phyloP scores from a whole-genome alignment of 1,140 invertebrate species.

The Zaprionus ghesquierei region DNA sequence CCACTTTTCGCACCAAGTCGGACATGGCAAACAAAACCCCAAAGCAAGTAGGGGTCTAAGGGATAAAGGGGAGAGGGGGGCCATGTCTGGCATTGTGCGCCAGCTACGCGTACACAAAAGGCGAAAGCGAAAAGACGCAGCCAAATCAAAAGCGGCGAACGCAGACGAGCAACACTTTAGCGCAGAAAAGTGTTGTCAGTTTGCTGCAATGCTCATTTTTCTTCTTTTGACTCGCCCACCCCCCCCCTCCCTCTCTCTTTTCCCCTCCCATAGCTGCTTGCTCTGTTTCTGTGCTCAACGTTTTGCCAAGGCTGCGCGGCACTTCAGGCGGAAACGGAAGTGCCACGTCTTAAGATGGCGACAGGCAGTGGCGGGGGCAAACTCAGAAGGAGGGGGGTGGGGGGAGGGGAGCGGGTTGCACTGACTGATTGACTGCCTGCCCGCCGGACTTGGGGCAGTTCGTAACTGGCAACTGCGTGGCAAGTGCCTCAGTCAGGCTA shows the following conservation, averaged over 20 bases:
- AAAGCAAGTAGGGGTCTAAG: neutral
- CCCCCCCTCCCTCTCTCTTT: neutral
- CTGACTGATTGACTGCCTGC: conserved; percentile 33
- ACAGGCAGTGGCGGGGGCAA: conserved; percentile 20
- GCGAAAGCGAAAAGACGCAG: conserved; percentile 20
- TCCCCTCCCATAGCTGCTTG: neutral
- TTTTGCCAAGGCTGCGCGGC: conserved; percentile 5
- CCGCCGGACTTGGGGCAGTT: conserved; percentile 23
- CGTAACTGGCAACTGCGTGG: conserved; percentile 37
- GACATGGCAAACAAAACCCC: conserved; percentile 52
- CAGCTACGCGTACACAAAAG: conserved; percentile 9
- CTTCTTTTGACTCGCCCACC: conserved; percentile 14
- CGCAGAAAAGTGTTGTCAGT: conserved; percentile 54
- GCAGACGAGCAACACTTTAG: conserved; percentile 39
- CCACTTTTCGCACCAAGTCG: conserved; percentile 64
- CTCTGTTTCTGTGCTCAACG: neutral
- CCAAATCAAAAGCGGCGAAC: conserved; percentile 46
- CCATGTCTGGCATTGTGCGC: conserved; percentile 24
- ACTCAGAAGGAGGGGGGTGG: too few species aligned
- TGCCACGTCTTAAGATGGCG: conserved; percentile 67
- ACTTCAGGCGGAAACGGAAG: conserved; percentile 73
- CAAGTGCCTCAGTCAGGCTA: conserved; percentile 20
- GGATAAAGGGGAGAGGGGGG: too few species aligned
- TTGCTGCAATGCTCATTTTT: conserved; percentile 66
- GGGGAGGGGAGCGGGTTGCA: neutral